phyloP scores from a whole-genome alignment of 2,888 invertebrate species.

The Unio pictorum region DNA sequence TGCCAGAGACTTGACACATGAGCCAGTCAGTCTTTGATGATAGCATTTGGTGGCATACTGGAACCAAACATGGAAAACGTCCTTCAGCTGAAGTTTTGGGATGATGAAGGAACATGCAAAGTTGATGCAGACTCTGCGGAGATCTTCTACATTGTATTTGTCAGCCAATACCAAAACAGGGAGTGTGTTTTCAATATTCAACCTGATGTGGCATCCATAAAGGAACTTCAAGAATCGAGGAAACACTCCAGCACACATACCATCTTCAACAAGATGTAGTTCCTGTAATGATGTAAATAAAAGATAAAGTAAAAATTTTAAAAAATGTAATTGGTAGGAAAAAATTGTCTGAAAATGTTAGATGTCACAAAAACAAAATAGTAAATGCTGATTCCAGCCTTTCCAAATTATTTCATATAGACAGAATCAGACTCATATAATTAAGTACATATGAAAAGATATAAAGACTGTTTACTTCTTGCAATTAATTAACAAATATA shows the following conservation, averaged over 20 bases:
- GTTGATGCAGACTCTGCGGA: conserved; percentile 71
- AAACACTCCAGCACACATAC: conserved; percentile 68
- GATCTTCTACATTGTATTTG: conserved; percentile 71
- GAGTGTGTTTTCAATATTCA: conserved; percentile 70
- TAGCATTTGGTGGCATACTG: conserved; percentile 71
- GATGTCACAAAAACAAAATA: neutral
- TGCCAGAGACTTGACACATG: conserved; percentile 61
- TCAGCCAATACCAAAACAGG: conserved; percentile 72
- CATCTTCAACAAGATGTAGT: conserved; percentile 69
- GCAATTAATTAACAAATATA: no score
- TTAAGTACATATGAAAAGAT: no score
- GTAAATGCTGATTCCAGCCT: no score
- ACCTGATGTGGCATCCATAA: conserved; percentile 71
- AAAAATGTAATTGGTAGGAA: neutral
- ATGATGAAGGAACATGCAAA: conserved; percentile 70
- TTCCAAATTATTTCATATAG: no score
- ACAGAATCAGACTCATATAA: no score
- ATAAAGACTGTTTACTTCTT: no score
- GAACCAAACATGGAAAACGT: conserved; percentile 73
- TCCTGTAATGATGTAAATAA: conserved; percentile 36
- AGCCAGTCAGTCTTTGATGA: conserved; percentile 58
- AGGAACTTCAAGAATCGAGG: conserved; percentile 71
- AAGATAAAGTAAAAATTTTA: neutral
- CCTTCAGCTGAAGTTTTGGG: conserved; percentile 69
- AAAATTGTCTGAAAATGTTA: neutral